A percentile compares a stretch with the other conserved stretches of the same genome.
phyloP scores from a whole-genome alignment of 2,113 vertebrate species.

The Aleadryas rufinucha region DNA sequence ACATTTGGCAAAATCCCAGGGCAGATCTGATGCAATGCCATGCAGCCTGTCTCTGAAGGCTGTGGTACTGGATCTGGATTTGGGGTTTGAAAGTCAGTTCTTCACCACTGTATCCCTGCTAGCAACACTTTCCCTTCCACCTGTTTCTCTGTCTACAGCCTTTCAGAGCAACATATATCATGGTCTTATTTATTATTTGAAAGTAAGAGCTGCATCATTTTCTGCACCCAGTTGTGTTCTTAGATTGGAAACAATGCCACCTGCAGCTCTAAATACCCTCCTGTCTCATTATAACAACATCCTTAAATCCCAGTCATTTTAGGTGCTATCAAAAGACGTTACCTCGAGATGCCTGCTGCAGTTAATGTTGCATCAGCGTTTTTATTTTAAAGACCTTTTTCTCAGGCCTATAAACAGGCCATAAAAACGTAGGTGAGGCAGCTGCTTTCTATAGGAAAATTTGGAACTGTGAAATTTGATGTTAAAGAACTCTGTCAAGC shows the following conservation, averaged over 20 bases:
- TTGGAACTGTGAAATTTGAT: background rate
- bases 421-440: background rate
- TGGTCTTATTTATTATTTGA: constrained; percentile 7
- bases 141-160: background rate
- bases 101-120: background rate
- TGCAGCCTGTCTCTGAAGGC: fast-evolving
- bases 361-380: constrained; percentile 55
- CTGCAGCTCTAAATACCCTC: constrained; percentile 48
- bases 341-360: constrained; percentile 19
- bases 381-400: constrained; percentile 14
- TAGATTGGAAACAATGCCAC: constrained; percentile 70
- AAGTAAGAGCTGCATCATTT: constrained; percentile 10
- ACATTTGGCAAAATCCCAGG: background rate
- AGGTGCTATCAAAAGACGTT: constrained; percentile 57
- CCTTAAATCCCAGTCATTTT: constrained; percentile 68
- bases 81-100: background rate
- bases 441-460: background rate
- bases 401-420: background rate
- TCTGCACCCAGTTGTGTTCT: constrained; percentile 61
- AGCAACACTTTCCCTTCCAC: background rate
- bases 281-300: constrained; percentile 65
- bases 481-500: background rate
- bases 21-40: background rate
- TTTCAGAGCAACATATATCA: background rate
- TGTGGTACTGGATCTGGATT: fast-evolving